These are phyloP conservation scores for Danio kyathit DNA, from an alignment of 2,797 vertebrate species.

Conservation along the genomic window DNA sequence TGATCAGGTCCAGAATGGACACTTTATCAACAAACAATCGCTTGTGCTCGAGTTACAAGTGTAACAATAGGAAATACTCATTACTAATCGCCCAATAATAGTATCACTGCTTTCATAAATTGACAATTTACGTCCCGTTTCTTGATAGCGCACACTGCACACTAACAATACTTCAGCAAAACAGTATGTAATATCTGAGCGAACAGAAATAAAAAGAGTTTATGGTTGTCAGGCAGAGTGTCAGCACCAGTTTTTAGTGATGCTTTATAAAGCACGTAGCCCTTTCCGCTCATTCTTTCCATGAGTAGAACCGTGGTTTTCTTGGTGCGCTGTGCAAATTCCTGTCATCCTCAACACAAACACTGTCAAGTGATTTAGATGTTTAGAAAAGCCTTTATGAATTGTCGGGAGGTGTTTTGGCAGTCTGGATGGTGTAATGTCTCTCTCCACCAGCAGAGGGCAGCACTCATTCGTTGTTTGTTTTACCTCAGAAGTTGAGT, in stretches of 20 bases:
- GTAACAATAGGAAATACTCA: conserved; percentile 10
- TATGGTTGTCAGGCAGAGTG: neutral
- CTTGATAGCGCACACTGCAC: neutral
- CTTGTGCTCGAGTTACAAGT: neutral
- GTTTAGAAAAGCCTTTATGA: conserved; percentile 35
- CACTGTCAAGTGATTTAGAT: conserved; percentile 25
- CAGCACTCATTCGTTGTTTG: conserved; percentile 52
- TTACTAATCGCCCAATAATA: neutral
- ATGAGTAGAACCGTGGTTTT: neutral
- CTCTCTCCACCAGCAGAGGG: conserved; percentile 69
- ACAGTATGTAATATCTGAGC: neutral
- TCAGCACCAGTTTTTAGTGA: conserved; percentile 9
- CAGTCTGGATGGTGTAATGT: conserved; percentile 69
- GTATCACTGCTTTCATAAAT: neutral
- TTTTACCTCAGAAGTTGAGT: conserved; percentile 80
- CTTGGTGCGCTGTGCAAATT: conserved; percentile 12
- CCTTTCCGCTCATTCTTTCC: conserved; percentile 14
- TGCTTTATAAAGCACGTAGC: conserved; percentile 18
- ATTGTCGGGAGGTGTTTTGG: conserved; percentile 70
- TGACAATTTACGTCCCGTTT: neutral
- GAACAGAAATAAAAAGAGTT: neutral
- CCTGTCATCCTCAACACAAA: conserved; percentile 31
- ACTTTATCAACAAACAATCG: neutral
- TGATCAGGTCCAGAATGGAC: conserved; percentile 6
- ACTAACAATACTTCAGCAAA: neutral